phyloP scores from a whole-genome alignment of 2,797 vertebrate genomes.

The Balearica regulorum region DNA sequence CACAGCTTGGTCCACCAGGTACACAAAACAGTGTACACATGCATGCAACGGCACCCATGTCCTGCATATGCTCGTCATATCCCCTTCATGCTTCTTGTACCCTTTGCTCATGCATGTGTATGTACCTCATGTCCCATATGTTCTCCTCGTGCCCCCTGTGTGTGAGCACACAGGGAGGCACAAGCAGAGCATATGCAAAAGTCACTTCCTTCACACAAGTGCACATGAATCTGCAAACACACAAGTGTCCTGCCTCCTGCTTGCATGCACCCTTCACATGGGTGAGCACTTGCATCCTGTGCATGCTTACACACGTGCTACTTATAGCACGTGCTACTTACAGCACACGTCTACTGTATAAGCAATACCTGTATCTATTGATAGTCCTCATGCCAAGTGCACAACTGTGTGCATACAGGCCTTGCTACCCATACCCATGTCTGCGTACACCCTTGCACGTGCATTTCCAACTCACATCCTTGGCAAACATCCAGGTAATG shows the following conservation, averaged over 20 bases:
- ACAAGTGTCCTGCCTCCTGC: not conserved
- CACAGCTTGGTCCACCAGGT: not conserved
- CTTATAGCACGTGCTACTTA: not conserved
- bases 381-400: not conserved
- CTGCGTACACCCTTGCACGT: rapidly evolving
- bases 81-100: not conserved
- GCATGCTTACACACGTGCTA: rapidly evolving
- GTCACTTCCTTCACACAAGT: not conserved
- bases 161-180: not conserved
- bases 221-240: rapidly evolving
- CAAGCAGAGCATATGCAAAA: not conserved
- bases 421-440: not conserved
- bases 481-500: not conserved
- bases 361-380: not conserved
- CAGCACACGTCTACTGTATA: not conserved
- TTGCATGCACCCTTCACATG: rapidly evolving
- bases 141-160: not conserved
- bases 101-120: not conserved
- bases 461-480: not conserved
- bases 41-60: rapidly evolving
- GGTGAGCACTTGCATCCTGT: not conserved
- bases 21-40: rapidly evolving
- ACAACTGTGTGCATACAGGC: not conserved
- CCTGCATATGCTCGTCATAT: rapidly evolving
- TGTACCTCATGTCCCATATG: not conserved